A percentile compares a stretch with the other conserved stretches of the same genome.
Conservation (phyloP, 2,888 invertebrate genomes). For the Napeogenes sylphis region DNA sequence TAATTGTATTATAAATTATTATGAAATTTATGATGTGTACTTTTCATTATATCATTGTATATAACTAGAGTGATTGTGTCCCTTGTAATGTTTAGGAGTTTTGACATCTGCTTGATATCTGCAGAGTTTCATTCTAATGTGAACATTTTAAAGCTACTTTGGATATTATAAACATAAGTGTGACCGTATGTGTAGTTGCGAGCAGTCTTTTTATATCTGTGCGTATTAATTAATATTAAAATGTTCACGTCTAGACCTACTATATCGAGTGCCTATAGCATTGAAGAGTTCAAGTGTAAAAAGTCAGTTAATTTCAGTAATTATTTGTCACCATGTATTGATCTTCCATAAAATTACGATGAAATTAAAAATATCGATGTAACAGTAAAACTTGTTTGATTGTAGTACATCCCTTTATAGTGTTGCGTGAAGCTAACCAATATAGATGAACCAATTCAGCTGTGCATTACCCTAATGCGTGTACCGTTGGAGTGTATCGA, state of each 20-base stretch:
- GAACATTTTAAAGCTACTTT: slow-evolving; percentile 71
- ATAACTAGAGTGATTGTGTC: slow-evolving; percentile 71
- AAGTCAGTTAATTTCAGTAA: slow-evolving; percentile 75
- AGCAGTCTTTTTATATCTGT: slow-evolving; percentile 69
- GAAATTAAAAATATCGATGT: slow-evolving; percentile 78
- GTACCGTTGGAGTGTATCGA: too few species aligned
- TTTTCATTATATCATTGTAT: slow-evolving; percentile 57
- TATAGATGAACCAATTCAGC: slow-evolving; percentile 6
- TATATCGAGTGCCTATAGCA: slow-evolving; percentile 78
- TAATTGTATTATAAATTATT: slow-evolving; percentile 39
- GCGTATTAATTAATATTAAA: slow-evolving; percentile 62
- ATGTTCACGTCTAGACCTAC: slow-evolving; percentile 76
- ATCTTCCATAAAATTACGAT: slow-evolving; percentile 79
- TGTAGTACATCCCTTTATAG: slow-evolving; percentile 29
- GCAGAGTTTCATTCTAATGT: slow-evolving; percentile 68
- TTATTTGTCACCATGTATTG: slow-evolving; percentile 77
- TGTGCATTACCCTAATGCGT: too few species aligned
- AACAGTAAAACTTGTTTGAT: slow-evolving; percentile 70
- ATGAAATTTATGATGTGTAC: slow-evolving; percentile 58
- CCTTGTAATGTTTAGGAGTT: slow-evolving; percentile 58
- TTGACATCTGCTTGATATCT: slow-evolving; percentile 59
- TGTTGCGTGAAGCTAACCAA: not conserved
- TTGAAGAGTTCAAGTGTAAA: slow-evolving; percentile 74
- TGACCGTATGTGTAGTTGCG: slow-evolving; percentile 66
- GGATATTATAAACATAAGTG: slow-evolving; percentile 68